These are phyloP conservation scores for Muricea muricata DNA, from an alignment of 92 coral and sea anemone species.

Conservation along the genomic window DNA sequence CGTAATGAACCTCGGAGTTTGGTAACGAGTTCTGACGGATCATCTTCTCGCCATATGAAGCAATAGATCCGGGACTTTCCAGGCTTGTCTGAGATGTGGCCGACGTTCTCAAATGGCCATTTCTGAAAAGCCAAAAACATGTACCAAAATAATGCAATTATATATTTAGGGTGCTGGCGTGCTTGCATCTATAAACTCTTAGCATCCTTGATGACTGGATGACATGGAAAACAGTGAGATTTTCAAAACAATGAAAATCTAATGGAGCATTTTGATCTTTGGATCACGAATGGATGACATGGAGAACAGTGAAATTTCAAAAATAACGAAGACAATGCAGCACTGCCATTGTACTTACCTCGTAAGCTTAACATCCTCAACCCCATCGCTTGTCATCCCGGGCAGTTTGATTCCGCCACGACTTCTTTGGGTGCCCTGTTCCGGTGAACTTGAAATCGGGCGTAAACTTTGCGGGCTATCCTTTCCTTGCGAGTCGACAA, in stretches of 20 bases:
- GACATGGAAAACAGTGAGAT: too few species aligned
- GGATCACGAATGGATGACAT: too few species aligned
- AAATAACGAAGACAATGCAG: too few species aligned
- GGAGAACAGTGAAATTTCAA: too few species aligned
- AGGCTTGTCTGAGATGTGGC: not conserved
- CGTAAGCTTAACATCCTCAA: not conserved
- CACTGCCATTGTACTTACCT: not conserved
- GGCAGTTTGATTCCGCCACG: conserved; percentile 21
- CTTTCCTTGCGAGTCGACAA: not conserved
- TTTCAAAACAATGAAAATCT: too few species aligned
- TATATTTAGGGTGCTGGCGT: not conserved
- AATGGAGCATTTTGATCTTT: too few species aligned
- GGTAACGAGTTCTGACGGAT: not conserved
- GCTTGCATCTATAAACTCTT: not conserved
- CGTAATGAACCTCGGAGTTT: not conserved
- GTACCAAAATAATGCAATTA: not conserved
- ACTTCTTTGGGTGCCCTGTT: not conserved
- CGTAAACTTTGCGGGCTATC: conserved; percentile 1
- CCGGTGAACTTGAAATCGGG: conserved; percentile 25
- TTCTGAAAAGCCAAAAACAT: not conserved
- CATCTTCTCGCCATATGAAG: conserved; percentile 20
- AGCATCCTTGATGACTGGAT: too few species aligned
- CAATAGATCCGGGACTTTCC: conserved; percentile 30
- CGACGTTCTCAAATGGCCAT: not conserved
- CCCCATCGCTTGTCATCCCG: conserved; percentile 15